phyloP scores from a whole-genome alignment of 2,113 vertebrate species.

The Chelonoidis abingdonii region DNA sequence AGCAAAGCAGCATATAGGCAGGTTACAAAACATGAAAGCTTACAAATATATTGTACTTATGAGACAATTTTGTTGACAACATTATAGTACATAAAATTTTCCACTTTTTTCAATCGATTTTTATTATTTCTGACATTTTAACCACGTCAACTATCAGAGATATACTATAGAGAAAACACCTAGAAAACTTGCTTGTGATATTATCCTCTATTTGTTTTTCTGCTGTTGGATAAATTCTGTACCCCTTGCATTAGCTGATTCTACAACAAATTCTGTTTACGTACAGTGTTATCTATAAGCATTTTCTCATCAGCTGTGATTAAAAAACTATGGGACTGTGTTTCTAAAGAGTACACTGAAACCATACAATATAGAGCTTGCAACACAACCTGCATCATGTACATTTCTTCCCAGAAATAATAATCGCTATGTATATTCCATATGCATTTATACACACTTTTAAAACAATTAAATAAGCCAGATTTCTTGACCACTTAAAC shows the following conservation, averaged over 20 bases:
- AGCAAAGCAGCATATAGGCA: background rate
- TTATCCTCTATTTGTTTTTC: background rate
- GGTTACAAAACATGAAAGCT: conserved; percentile 16
- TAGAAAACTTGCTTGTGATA: background rate
- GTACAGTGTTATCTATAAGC: background rate
- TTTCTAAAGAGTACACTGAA: background rate
- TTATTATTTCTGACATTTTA: background rate
- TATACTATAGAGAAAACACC: background rate
- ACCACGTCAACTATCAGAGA: conserved; percentile 11
- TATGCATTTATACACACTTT: background rate
- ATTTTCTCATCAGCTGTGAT: background rate
- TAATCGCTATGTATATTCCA: background rate
- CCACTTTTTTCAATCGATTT: background rate
- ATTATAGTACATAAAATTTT: background rate
- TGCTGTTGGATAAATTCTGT: background rate
- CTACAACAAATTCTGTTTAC: background rate
- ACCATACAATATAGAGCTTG: background rate
- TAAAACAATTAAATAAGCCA: background rate
- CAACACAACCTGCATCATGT: background rate
- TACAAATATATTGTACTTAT: background rate
- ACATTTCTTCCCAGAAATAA: background rate
- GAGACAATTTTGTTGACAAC: background rate
- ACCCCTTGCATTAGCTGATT: background rate
- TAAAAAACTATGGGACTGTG: background rate
- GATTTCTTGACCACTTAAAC: background rate